A percentile compares a stretch with the other conserved stretches of the same genome.
Conservation (phyloP, 1,140 invertebrate species). For the Steinernema khuongi region DNA sequence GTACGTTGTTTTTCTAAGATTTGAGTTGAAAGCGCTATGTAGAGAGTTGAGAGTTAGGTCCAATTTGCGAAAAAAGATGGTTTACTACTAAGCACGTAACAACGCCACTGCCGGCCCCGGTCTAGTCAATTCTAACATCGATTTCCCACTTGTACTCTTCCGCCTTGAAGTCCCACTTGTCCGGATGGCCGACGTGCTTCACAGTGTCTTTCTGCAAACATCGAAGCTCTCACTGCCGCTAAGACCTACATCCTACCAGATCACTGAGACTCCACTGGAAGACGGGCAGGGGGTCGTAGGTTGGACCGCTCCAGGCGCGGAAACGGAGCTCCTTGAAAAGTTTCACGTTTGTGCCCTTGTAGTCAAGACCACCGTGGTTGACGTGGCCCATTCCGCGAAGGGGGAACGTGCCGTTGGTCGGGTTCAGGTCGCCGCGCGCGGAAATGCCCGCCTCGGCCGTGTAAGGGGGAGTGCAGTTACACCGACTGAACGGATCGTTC, state of each 20-base stretch:
- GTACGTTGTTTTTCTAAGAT: neutral
- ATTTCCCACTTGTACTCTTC: conserved; percentile 47
- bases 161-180: conserved; percentile 44
- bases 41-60: no score
- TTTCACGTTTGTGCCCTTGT: conserved; percentile 63
- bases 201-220: conserved; percentile 38
- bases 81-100: neutral
- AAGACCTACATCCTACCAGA: conserved; percentile 29
- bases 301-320: conserved; percentile 65
- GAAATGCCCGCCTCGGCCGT: conserved; percentile 71
- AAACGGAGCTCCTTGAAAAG: conserved; percentile 62
- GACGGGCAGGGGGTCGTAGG: conserved; percentile 61
- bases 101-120: neutral
- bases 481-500: conserved; percentile 68
- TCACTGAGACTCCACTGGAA: conserved; percentile 45
- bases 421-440: conserved; percentile 70
- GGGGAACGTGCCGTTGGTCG: conserved; percentile 67
- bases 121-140: conserved; percentile 20
- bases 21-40: neutral
- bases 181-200: conserved; percentile 47
- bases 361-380: conserved; percentile 67
- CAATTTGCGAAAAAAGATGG: no score
- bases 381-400: conserved; percentile 67
- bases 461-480: conserved; percentile 70
- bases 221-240: neutral